Base-by-base conservation (phyloP, 2,888 invertebrate species). In the Dilophus febrilis region DNA sequence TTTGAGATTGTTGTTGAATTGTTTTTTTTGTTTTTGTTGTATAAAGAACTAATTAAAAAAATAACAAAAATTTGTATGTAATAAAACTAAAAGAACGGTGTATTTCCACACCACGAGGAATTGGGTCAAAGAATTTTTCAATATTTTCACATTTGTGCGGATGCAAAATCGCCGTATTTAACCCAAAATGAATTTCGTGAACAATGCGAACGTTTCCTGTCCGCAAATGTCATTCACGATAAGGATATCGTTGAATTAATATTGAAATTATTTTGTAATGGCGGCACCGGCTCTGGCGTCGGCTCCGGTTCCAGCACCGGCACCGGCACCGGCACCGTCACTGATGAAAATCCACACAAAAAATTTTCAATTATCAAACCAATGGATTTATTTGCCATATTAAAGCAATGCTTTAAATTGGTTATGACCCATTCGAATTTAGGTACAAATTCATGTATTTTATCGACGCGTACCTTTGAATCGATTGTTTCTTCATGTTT, bases 401-500 rank as follows among this genome's bases (percentile, higher is more conserved):
- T 86, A 3, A 71, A 74, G 62, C 74, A 74, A 44, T 78, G 80
- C 51, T 85, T 84, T 57, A 75, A 77, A 51, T 68, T 85, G 26
- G 77, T 83, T 35, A 83, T 84, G 78, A 79, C 8, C 5, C 8
- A 6, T 22, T 6, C 22, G 8, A 6, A 4, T 6, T 6, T 6
- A 6, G 22, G 8, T 22, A 8, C 8, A 22, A 22, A 22, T 6
- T 22, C 4, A 6, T 22, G 22, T 22, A 4, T 8, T 6, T 6
- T 22, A 8, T 4, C 22, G 4, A 74, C 77, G 53, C 72, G 74
- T 48, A 82, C 83, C 2, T 62, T 86, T 38, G 65, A 73, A 36
- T 71, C 83, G 2, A 79, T 85, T 28, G 72, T 79, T 38, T 72
- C 74, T 49, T 79, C 85, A 14, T 86, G 86, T 55, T 87, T 85